Conservation (phyloP, 2,113 vertebrate species). For the Zapornia atra region DNA sequence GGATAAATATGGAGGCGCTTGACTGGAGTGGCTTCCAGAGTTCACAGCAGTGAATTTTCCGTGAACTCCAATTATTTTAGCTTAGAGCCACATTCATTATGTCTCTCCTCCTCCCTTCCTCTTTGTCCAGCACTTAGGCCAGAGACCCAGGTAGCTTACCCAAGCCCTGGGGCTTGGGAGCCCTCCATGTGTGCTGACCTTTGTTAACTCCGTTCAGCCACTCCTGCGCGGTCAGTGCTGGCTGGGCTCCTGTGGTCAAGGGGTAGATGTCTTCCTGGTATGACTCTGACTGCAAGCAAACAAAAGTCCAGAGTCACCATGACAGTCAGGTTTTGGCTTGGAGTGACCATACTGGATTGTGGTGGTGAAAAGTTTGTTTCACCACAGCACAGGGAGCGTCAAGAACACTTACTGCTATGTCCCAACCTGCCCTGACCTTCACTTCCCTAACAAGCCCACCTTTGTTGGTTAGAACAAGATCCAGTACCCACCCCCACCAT, state of each 20-base stretch:
- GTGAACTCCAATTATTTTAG: neutral
- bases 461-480: too few species aligned
- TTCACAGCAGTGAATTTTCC: neutral
- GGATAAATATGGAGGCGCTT: neutral
- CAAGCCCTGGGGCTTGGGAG: neutral
- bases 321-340: neutral
- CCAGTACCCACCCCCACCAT: too few species aligned
- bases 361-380: neutral
- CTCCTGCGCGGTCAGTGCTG: constrained; percentile 86
- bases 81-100: neutral
- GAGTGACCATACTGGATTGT: neutral
- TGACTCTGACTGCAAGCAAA: constrained; percentile 86
- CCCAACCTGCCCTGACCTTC: too few species aligned
- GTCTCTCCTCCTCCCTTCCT: neutral
- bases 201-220: constrained; percentile 89
- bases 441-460: too few species aligned
- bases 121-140: neutral
- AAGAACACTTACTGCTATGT: neutral
- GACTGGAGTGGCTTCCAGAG: neutral
- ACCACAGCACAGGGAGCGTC: neutral
- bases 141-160: neutral
- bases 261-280: constrained; percentile 99
- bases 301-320: neutral
- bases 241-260: constrained; percentile 83
- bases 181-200: constrained; percentile 78